Percentiles rank a stretch among this genome's conserved stretches.
phyloP scores from a whole-genome alignment of 2,888 invertebrate genomes.

The Eulithis testata region DNA sequence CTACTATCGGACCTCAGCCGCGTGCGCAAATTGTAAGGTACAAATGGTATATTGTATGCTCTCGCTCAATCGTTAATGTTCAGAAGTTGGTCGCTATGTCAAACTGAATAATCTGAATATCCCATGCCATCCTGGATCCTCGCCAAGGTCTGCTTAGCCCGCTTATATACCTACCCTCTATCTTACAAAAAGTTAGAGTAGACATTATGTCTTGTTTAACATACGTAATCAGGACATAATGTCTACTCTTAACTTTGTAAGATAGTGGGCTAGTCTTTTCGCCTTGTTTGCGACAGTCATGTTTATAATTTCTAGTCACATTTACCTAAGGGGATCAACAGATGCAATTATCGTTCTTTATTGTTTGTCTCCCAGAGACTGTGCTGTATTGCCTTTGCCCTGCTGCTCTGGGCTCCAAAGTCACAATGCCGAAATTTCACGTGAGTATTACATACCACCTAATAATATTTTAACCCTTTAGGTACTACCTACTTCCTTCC shows the following conservation, averaged over 20 bases:
- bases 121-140: slow-evolving; percentile 58
- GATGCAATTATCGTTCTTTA: background rate
- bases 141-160: slow-evolving; percentile 68
- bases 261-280: no score
- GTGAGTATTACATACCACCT: slow-evolving; percentile 57
- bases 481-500: no score
- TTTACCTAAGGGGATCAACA: no score
- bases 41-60: background rate
- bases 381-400: slow-evolving; percentile 64
- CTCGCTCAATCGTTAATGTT: slow-evolving; percentile 29
- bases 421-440: slow-evolving; percentile 69
- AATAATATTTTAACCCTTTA: background rate
- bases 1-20: no score
- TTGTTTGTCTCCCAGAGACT: slow-evolving; percentile 64
- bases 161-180: no score
- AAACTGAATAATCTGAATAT: slow-evolving; percentile 28
- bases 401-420: slow-evolving; percentile 63
- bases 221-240: no score
- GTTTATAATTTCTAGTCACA: slow-evolving; percentile 26
- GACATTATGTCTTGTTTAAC: no score
- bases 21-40: background rate
- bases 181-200: no score
- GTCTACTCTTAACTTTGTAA: no score
- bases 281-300: slow-evolving; percentile 56
- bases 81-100: slow-evolving; percentile 16